These are phyloP conservation scores for Pristionchus arcanus DNA, from an alignment of 2,888 invertebrate genomes.

Conservation along the genomic window DNA sequence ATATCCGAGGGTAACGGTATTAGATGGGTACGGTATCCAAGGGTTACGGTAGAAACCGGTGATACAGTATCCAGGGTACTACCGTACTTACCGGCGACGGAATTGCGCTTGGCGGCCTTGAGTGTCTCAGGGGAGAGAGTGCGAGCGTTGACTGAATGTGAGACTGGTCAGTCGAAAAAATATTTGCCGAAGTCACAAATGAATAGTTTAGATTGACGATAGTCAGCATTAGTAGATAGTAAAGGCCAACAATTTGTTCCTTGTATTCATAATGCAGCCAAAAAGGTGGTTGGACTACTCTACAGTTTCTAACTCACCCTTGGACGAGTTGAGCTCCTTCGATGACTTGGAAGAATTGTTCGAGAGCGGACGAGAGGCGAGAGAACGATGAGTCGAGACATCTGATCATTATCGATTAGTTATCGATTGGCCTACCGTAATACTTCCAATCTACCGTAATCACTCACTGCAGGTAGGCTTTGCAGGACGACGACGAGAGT, in stretches of 20 bases:
- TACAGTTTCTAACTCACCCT: background rate
- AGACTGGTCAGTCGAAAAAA: no score
- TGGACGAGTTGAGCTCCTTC: background rate
- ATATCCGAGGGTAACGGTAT: no score
- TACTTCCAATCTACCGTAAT: background rate
- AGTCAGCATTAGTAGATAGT: no score
- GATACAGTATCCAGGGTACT: background rate
- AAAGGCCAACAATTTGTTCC: no score
- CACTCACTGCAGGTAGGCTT: conserved; percentile 34
- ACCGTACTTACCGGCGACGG: background rate
- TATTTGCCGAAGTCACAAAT: no score
- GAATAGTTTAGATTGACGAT: no score
- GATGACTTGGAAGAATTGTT: background rate
- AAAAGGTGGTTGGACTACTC: no score
- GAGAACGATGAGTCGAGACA: conserved; percentile 10
- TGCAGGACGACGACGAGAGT: background rate
- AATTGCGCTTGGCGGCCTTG: background rate
- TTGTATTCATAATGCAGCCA: no score
- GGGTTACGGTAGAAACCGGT: no score
- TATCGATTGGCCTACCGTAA: background rate
- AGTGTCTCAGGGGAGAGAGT: conserved; percentile 7
- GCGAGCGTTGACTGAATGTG: conserved; percentile 9
- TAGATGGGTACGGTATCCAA: background rate
- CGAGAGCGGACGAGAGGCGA: background rate
- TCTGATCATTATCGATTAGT: background rate